Evolutionary conservation across 2,888 invertebrate genomes (phyloP), one percentile per base, ranked within the genome.

Genomic region (Leptinotarsa juncta): DNA sequence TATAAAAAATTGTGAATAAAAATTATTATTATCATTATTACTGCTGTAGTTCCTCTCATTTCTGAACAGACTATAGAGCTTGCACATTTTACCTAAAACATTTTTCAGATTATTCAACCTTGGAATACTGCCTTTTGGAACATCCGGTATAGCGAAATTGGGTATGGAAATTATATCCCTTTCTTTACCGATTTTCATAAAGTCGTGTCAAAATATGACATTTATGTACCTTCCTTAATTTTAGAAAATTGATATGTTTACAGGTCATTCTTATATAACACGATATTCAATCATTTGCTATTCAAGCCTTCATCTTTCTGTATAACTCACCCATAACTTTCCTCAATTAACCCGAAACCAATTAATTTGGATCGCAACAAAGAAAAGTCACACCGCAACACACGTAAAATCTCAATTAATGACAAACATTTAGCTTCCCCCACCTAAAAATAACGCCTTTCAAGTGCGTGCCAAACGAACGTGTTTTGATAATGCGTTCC

Each of bases 401-500:
- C 68, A 68, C 68, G 68, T 55, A 55, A 68, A 68, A 68, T 68
- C 68, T 68, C 68, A 68, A 68, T 68, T 68, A 68, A 42, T 12
- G 55, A 68, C 68, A 55, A 68, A 53, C 68, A 68, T 68, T 68
- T 67, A 42, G 42, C 15, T 55, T 32, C 68, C 68, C n/a, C 68
- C 68, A 55, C 68, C 26, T 12, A n/a, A 68, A 68, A 68, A 68
- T 26, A 65, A 62, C 70, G 51, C 15, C 65, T 20, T 18, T 50
- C 57, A 57, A 42, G 68, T 68, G 68, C 68, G 68, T 74, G 74
- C 67, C n/a, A 70, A 71, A 71, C 66, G 55, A 71, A 74, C 71
- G 69, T 74, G 66, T 74, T 55, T 62, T 49, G 49, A 49, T 65
- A 72, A 79, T 71, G 79, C 75, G 62, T 75, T 51, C 71, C 73